Base-by-base conservation (phyloP, 2,888 invertebrate genomes). In the Synergus itoensis region DNA sequence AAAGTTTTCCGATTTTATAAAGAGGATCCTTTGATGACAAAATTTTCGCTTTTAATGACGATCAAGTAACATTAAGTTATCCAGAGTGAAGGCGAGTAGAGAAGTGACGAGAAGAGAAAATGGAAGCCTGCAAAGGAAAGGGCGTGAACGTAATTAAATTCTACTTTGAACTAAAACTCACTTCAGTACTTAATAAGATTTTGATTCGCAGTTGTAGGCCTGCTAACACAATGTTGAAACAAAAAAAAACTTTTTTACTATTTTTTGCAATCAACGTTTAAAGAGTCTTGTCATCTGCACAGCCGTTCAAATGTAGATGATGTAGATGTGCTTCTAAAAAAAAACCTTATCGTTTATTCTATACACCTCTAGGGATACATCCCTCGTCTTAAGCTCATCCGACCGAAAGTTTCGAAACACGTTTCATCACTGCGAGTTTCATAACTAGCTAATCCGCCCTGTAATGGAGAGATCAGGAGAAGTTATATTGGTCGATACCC, bases 391-490 rank as follows among this genome's bases (percentile, higher is more conserved):
- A 53, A 60, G 57, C 11, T 75, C 63, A 62, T 45, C 18, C 36
- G 63, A 76, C 41, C 36, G 41, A 80, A 81, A 79, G 77, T 79
- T 81, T 81, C 79, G 45, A 80, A 79, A 79, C 64, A 76, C 77
- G 82, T 77, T 84, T 84, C 79, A 77, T 84, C 83, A 82, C 80
- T 79, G 84, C 79, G 86, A 90, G 89, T 90, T 91, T 89, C 90
- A 88, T 89, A 91, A 90, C 89, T 88, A 88, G 88, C 89, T 90
- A 91, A 90, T 90, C 90, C 88, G 81, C 82, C 84, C 85, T 83
- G 89, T 90, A 90, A 90, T 91, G 88, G 87, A 89, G 90, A 90
- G 88, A 90, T 90, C 89, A 88, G 83, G 83, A 81, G 82, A 82
- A 82, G 84, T 83, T 81, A 81, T 80, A 80, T 80, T 69, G 78